Base-by-base conservation (phyloP, 2,797 vertebrate genomes). In the Oryzias sinensis region DNA sequence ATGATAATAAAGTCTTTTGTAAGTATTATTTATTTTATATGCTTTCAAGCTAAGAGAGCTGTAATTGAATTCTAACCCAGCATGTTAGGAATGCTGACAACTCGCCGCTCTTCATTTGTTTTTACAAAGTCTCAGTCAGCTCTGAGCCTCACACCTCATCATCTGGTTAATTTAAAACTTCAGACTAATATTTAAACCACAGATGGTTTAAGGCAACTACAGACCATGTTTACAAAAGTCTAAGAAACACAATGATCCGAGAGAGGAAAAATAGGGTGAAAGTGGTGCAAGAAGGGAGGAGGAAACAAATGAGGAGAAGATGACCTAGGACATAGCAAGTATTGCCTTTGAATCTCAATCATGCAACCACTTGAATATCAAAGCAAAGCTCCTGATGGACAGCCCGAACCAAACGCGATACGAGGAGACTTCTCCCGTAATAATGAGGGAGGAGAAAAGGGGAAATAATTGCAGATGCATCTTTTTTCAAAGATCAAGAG, bases 331-430 rank as follows among this genome's bases (percentile, higher is more conserved):
- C 72, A 73, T 55, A 16, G 60, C 53, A 58, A 70, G 62, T 27
- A 62, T 64, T 64, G 63, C 61, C 51, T 85, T 65, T 81, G 86
- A 79, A 88, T 88, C 72, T 77, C 68, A 88, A 87, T 84, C 65
- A 56, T 0, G 53, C 53, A 46, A 20, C 24, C 45, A 17, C 81
- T 85, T 88, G 83, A 91, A 92, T 88, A 91, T 91, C 89, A 92
- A 92, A 90, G 88, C 65, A 0, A 9, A 63, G 53, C 51, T 65
- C 27, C 60, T 90, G 88, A 90, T 54, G 69, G 88, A 88, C 82
- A 82, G 72, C 54, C 53, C 18, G 55, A 54, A 64, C 4, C 17
- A 79, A 79, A 80, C 11, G 45, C 43, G 73, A 61, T 16, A 43
- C 57, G 37, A 27, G 49, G 49, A 55, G 49, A 66, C 77, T 72